A percentile compares a stretch with the other conserved stretches of the same genome.
Evolutionary conservation across 2,888 invertebrate species (phyloP).

Genomic region (Operophtera brumata): DNA sequence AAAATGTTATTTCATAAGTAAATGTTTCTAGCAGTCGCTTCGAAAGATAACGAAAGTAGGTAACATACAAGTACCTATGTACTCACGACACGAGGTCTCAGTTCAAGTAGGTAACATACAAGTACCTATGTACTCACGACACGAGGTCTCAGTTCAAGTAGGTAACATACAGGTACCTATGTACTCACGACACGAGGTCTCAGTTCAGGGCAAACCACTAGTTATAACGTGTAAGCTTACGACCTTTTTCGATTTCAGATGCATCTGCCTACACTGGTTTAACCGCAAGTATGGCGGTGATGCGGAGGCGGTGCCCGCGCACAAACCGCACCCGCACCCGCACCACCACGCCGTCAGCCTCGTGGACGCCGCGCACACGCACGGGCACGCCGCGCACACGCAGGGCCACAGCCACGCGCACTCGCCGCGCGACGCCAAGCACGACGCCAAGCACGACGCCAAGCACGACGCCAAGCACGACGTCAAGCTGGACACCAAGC

Average conservation of each 20-base stretch:
- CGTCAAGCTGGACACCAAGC: slow-evolving; percentile 32
- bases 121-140: too few species aligned
- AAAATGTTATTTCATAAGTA: too few species aligned
- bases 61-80: too few species aligned
- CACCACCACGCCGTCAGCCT: slow-evolving; percentile 33
- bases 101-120: too few species aligned
- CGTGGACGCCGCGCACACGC: slow-evolving; percentile 14
- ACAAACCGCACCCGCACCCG: background rate
- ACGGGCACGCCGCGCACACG: slow-evolving; percentile 10
- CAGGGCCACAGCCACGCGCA: slow-evolving; percentile 8
- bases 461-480: slow-evolving; percentile 17
- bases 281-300: slow-evolving; percentile 72
- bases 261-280: slow-evolving; percentile 84
- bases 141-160: too few species aligned
- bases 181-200: too few species aligned
- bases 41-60: too few species aligned
- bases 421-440: background rate
- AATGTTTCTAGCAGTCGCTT: too few species aligned
- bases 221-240: too few species aligned
- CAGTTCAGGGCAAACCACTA: too few species aligned
- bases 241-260: slow-evolving; percentile 55
- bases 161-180: too few species aligned
- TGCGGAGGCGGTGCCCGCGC: slow-evolving; percentile 60
- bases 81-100: too few species aligned
- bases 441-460: slow-evolving; percentile 17